These are phyloP conservation scores for Poeciliopsis infans DNA, from an alignment of 2,797 vertebrate species.

Conservation along the genomic window DNA sequence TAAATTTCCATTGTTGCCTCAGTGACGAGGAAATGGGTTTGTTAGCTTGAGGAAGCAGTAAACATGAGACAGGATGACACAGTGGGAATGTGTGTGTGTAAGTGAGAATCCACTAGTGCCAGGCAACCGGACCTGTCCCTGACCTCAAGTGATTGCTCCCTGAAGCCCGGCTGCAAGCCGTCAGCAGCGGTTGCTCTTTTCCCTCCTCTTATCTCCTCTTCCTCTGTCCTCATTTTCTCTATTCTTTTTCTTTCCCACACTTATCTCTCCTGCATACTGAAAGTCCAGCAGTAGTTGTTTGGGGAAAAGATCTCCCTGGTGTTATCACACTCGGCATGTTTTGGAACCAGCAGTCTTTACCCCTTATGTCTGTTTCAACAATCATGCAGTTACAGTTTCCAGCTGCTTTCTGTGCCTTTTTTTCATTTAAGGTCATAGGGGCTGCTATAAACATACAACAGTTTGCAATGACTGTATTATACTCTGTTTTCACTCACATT, in stretches of 20 bases:
- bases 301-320: conserved; percentile 28
- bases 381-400: conserved; percentile 12
- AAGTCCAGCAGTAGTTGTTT: conserved; percentile 39
- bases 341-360: conserved; percentile 34
- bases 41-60: conserved; percentile 66
- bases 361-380: neutral
- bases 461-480: conserved; percentile 59
- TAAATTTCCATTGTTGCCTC: conserved; percentile 53
- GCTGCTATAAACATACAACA: conserved; percentile 63
- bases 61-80: conserved; percentile 62
- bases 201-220: conserved; percentile 52
- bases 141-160: conserved; percentile 66
- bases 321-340: conserved; percentile 49
- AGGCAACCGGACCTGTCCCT: conserved; percentile 71
- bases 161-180: conserved; percentile 51
- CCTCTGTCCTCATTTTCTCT: conserved; percentile 33
- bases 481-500: conserved; percentile 65
- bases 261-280: conserved; percentile 36
- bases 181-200: conserved; percentile 46
- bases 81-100: conserved; percentile 30
- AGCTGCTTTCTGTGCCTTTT: conserved; percentile 12
- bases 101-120: conserved; percentile 65
- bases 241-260: conserved; percentile 55
- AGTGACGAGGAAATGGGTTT: conserved; percentile 62
- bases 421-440: conserved; percentile 8